These are phyloP conservation scores for Corythaeola cristata DNA, from an alignment of 2,113 vertebrate genomes.

Conservation along the genomic window DNA sequence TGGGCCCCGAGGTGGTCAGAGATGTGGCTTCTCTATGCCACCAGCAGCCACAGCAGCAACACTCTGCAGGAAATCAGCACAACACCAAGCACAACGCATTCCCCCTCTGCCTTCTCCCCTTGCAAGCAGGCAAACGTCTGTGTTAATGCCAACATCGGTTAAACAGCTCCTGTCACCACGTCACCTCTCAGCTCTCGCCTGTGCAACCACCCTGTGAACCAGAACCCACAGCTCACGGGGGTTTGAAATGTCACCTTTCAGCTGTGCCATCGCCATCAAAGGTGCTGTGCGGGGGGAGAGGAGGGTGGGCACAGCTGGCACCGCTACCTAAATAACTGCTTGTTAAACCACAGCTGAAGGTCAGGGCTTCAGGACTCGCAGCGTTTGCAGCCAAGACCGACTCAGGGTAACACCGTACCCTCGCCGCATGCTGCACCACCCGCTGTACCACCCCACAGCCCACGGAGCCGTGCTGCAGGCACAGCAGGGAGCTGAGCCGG, in stretches of 20 bases:
- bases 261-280: background rate
- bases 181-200: background rate
- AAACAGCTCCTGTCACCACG: slow-evolving; percentile 4
- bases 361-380: background rate
- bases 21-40: background rate
- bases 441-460: background rate
- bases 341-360: background rate
- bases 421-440: rapidly evolving
- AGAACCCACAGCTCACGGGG: background rate
- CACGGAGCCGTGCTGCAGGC: background rate
- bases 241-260: slow-evolving; percentile 22
- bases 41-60: background rate
- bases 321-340: background rate
- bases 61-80: background rate
- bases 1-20: background rate
- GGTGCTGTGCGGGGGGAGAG: background rate
- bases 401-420: background rate
- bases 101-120: background rate
- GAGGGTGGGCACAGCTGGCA: background rate
- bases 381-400: background rate
- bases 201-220: background rate
- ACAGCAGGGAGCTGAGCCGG: background rate
- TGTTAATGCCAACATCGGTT: background rate
- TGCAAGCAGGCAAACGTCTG: background rate
- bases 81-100: background rate